Evolutionary conservation across 1,140 invertebrate genomes (phyloP).

Genomic region (Battus philenor): DNA sequence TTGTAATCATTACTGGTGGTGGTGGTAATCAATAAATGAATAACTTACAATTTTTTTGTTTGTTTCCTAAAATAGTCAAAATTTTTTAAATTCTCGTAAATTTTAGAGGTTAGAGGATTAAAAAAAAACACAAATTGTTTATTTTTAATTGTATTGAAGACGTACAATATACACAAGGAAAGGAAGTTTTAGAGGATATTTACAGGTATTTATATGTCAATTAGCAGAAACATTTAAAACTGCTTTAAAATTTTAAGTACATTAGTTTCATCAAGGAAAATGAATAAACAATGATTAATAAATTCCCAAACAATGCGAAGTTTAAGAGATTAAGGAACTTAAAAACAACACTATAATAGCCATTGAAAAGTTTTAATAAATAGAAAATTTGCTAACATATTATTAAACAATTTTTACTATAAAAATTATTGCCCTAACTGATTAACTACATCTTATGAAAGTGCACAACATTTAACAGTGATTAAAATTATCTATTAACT

Average conservation of each 20-base stretch:
- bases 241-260: slow-evolving; percentile 4
- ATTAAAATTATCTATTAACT: slow-evolving; percentile 68
- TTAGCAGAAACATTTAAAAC: slow-evolving; percentile 36
- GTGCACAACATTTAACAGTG: slow-evolving; percentile 76
- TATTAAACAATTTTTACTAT: slow-evolving; percentile 45
- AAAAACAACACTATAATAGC: too few relatives aligned
- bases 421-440: slow-evolving; percentile 68
- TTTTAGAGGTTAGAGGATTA: too few relatives aligned
- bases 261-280: not conserved
- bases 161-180: slow-evolving; percentile 66
- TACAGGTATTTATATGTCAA: slow-evolving; percentile 48
- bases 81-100: too few relatives aligned
- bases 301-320: too few relatives aligned
- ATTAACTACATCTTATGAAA: slow-evolving; percentile 51
- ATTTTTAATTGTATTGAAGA: slow-evolving; percentile 60
- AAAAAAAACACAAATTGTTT: not conserved
- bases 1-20: too few relatives aligned
- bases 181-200: slow-evolving; percentile 68
- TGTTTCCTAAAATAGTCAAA: too few relatives aligned
- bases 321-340: too few relatives aligned
- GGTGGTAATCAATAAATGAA: too few relatives aligned
- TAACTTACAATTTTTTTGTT: too few relatives aligned
- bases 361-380: too few relatives aligned
- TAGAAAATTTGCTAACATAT: slow-evolving; percentile 13
- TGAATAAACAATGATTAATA: slow-evolving; percentile 23